These are phyloP conservation scores for Loxodonta africana DNA, from an alignment of 2,113 vertebrate species.

Conservation along the genomic window DNA sequence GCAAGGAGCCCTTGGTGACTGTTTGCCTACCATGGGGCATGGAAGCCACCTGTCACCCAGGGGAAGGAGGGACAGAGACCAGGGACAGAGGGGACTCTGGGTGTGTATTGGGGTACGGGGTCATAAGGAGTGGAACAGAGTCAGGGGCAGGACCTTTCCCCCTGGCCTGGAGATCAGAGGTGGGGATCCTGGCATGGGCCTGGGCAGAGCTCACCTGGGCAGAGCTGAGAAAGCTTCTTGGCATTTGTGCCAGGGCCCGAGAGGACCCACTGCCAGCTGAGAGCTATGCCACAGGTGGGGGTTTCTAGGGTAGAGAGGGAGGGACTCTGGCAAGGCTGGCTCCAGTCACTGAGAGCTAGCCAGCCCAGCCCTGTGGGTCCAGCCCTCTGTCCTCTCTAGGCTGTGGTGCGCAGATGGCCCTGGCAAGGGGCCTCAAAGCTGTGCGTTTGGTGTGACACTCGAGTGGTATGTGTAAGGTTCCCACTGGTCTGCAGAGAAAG, in stretches of 20 bases:
- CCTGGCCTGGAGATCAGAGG: background rate
- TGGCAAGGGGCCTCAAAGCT: background rate
- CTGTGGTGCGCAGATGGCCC: background rate
- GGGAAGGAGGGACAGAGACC: slow-evolving; percentile 31
- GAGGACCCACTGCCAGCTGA: background rate
- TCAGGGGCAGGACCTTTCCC: background rate
- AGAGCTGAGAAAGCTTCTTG: background rate
- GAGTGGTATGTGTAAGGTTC: background rate
- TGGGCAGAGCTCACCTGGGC: background rate
- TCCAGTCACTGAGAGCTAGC: background rate
- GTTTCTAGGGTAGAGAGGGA: background rate
- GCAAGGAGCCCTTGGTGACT: slow-evolving; percentile 52
- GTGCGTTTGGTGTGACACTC: background rate
- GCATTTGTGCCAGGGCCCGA: background rate
- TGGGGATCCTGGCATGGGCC: background rate
- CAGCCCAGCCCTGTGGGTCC: background rate
- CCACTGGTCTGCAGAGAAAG: background rate
- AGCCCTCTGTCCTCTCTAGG: rapidly evolving
- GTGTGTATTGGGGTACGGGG: background rate
- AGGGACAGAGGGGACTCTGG: background rate
- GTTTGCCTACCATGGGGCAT: background rate
- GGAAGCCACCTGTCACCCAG: slow-evolving; percentile 29
- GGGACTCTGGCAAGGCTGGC: background rate
- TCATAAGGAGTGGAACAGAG: background rate
- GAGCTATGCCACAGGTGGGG: background rate